Base-by-base conservation (phyloP, 2,888 invertebrate species). In the Entomobrya multifasciata region DNA sequence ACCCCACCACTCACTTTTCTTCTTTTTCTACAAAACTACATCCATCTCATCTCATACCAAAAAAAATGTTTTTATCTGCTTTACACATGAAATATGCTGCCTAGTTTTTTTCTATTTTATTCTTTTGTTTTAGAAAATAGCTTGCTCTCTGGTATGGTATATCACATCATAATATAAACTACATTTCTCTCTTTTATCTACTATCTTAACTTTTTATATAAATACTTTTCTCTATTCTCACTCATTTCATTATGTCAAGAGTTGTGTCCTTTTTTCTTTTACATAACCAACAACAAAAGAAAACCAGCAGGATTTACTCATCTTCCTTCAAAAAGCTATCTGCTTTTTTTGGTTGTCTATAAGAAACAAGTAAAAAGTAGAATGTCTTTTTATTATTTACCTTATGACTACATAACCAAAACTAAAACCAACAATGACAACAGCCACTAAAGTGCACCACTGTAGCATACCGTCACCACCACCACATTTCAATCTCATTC, bases 401-500 rank as follows among this genome's bases (percentile, higher is more conserved):
- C 36, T 36, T 36, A 36, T 36, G 36, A 36, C 36, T 36, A 36
- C 36, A 36, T 36, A 36, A 36, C 36, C 36, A 36, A 36, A 36
- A 36, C 36, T 36, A 36, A 36, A 36, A 36, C 36, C 36, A 36
- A 36, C 36, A 36, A 36, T 8, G 4, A 36, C 36, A 13, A 49
- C 49, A 2, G 49, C 13, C 49, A 49, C 13, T 11, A 11, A 44
- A 44, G 11, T 44, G 11, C 49, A 49, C 13, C 49, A 36, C 36
- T 36, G 13, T 49, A 49, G 55, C 22, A 55, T 20, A 55, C 55
- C 55, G 27, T n/a, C 62, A 49, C 11, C 44, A 17, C 27, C 20
- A 30, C 30, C 52, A 20, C 20, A 74, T 72, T 44, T 49, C 70
- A 25, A 72, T 49, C 49, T 36, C 67, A 52, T 67, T 67, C 49